Conservation (phyloP, 2,888 invertebrate genomes). For the Stratiomys singularior region DNA sequence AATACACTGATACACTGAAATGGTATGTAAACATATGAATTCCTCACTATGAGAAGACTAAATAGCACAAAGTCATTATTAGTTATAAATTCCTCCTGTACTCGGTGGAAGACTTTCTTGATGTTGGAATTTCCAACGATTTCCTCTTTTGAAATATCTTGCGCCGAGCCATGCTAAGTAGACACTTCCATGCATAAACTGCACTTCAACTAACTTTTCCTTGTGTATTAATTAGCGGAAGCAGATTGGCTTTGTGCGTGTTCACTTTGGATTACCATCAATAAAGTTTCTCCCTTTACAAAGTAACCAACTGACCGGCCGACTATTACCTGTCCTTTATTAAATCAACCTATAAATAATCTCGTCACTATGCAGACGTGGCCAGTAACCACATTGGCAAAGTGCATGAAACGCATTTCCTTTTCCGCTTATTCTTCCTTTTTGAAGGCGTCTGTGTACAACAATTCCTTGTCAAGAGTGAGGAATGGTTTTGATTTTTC, state of each 20-base stretch:
- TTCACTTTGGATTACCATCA: slow-evolving; percentile 3
- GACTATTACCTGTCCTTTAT: slow-evolving; percentile 8
- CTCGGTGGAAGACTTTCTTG: too few species aligned
- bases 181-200: background rate
- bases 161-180: too few species aligned
- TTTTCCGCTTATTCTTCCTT: background rate
- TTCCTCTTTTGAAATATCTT: too few species aligned
- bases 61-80: too few species aligned
- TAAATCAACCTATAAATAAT: slow-evolving; percentile 25
- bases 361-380: slow-evolving; percentile 13
- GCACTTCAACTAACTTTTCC: background rate
- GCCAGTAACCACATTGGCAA: slow-evolving; percentile 12
- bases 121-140: too few species aligned
- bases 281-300: background rate
- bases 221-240: slow-evolving; percentile 11
- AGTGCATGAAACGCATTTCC: slow-evolving; percentile 38
- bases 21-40: too few species aligned
- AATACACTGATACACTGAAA: too few species aligned
- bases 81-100: too few species aligned
- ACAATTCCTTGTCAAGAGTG: too few species aligned
- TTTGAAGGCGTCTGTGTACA: background rate
- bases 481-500: background rate
- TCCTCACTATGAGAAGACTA: too few species aligned
- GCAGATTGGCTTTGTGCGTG: slow-evolving; percentile 17
- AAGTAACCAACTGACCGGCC: slow-evolving; percentile 6